These are phyloP conservation scores for Ormyrus nitidulus DNA, from an alignment of 2,888 invertebrate species.

Conservation along the genomic window DNA sequence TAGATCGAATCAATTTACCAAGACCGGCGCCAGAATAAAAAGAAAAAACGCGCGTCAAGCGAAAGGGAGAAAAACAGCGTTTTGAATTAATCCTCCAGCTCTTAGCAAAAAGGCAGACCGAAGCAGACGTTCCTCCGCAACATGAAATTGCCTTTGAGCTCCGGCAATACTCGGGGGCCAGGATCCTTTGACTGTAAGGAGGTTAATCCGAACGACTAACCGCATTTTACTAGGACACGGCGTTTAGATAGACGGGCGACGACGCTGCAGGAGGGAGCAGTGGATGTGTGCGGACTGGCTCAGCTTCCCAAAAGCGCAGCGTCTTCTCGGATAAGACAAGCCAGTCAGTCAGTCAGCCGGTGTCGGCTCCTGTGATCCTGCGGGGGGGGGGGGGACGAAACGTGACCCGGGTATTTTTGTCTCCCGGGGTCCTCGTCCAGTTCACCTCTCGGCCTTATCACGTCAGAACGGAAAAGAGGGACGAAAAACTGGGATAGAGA, in stretches of 20 bases:
- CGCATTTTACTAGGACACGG: constrained; percentile 20
- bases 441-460: constrained; percentile 26
- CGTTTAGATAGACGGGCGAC: constrained; percentile 23
- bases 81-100: too few species aligned
- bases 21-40: background rate
- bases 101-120: too few species aligned
- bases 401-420: constrained; percentile 31
- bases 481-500: background rate
- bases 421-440: background rate
- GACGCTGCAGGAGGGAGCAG: background rate
- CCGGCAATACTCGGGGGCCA: background rate
- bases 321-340: constrained; percentile 12
- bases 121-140: too few species aligned
- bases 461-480: constrained; percentile 1
- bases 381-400: constrained; percentile 2
- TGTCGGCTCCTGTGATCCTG: background rate
- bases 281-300: background rate
- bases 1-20: constrained; percentile 10
- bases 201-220: constrained; percentile 44
- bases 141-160: too few species aligned
- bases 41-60: background rate
- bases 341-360: background rate
- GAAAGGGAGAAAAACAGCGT: constrained; percentile 2
- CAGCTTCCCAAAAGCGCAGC: constrained; percentile 26
- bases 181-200: constrained; percentile 42